Evolutionary conservation across 1,140 invertebrate genomes (phyloP).

Genomic region (Chelonus insularis): DNA sequence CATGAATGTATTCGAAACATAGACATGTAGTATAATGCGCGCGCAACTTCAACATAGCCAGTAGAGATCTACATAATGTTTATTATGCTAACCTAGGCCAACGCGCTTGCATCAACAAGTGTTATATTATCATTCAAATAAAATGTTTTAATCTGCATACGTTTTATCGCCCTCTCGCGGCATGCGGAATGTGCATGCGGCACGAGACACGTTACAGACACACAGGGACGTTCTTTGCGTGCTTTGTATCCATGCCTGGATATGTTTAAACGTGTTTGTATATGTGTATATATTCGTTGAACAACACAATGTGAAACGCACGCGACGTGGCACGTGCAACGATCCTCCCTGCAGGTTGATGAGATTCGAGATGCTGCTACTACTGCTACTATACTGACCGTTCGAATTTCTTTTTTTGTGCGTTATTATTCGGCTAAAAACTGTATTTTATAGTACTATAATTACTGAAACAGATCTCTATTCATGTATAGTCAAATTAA

Average conservation of each 20-base stretch:
- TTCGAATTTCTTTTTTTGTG: too few relatives aligned
- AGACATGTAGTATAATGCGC: not conserved
- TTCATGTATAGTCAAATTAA: too few relatives aligned
- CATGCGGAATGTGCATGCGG: conserved; percentile 53
- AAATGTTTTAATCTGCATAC: conserved; percentile 63
- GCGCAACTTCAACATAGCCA: conserved; percentile 4
- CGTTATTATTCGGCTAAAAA: too few relatives aligned
- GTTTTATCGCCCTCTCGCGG: conserved; percentile 58
- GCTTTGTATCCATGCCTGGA: conserved; percentile 10
- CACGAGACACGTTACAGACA: conserved; percentile 49
- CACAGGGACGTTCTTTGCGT: conserved; percentile 22
- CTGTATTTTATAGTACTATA: too few relatives aligned
- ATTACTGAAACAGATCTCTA: too few relatives aligned
- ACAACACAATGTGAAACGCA: not conserved
- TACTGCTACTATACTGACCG: not conserved
- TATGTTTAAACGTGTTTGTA: not conserved
- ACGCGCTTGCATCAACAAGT: conserved; percentile 61
- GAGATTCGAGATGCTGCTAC: conserved; percentile 1
- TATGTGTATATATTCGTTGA: not conserved
- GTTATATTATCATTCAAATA: conserved; percentile 63
- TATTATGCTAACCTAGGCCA: conserved; percentile 61
- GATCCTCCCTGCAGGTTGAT: conserved; percentile 7
- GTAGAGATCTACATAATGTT: conserved; percentile 58
- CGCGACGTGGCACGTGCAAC: conserved; percentile 13
- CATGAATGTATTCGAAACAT: not conserved